Evolutionary conservation across 2,888 invertebrate species (phyloP).

Genomic region (Ischnus inquisitorius): DNA sequence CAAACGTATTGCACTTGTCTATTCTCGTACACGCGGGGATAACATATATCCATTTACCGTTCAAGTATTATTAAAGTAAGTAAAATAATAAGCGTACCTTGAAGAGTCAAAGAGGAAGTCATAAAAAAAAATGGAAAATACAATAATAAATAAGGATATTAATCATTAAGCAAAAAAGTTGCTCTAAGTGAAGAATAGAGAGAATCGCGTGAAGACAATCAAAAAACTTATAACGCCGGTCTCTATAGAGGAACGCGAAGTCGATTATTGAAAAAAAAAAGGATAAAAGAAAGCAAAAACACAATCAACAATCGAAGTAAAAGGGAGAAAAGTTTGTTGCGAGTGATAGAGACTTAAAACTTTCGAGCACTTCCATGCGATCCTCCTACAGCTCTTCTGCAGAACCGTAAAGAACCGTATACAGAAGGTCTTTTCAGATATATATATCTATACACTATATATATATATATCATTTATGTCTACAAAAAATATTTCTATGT

Average conservation of each 20-base stretch:
- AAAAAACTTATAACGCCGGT: conserved; percentile 77
- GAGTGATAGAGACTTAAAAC: conserved; percentile 36
- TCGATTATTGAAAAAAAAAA: conserved; percentile 37
- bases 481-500: conserved; percentile 46
- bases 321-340: conserved; percentile 18
- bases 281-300: conserved; percentile 10
- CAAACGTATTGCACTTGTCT: conserved; percentile 1
- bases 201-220: conserved; percentile 85
- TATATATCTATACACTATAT: conserved; percentile 35
- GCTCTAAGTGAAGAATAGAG: conserved; percentile 65
- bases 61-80: conserved; percentile 69
- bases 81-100: conserved; percentile 52
- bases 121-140: conserved; percentile 33
- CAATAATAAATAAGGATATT: conserved; percentile 43
- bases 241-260: conserved; percentile 31
- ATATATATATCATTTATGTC: conserved; percentile 36
- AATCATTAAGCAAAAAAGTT: conserved; percentile 56
- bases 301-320: conserved; percentile 20
- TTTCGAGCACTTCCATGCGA: conserved; percentile 58
- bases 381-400: conserved; percentile 40
- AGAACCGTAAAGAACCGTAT: conserved; percentile 41
- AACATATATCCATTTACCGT: conserved; percentile 57
- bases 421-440: conserved; percentile 39
- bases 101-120: conserved; percentile 29
- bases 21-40: background rate